phyloP scores from a whole-genome alignment of 2,797 vertebrate species.

The Pristis pectinata region DNA sequence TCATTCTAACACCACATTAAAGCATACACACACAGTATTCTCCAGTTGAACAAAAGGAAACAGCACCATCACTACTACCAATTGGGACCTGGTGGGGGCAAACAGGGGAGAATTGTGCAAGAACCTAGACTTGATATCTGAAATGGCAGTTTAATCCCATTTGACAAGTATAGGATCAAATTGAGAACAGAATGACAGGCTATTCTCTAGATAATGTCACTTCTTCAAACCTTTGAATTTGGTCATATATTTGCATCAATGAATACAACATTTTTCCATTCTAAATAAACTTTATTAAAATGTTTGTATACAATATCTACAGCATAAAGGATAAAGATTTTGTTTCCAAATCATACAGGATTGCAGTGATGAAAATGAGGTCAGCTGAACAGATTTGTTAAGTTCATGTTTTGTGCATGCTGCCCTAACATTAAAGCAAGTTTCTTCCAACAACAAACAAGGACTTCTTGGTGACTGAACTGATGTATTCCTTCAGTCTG shows the following conservation, averaged over 20 bases:
- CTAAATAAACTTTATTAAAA: constrained; percentile 82
- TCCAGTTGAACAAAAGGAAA: too few relatives aligned
- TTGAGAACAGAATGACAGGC: too few relatives aligned
- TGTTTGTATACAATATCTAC: constrained; percentile 77
- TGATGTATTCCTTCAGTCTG: neutral
- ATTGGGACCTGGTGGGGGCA: too few relatives aligned
- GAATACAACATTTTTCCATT: constrained; percentile 43
- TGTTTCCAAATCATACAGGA: constrained; percentile 4
- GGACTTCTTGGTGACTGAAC: neutral
- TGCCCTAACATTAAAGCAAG: neutral
- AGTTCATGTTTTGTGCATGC: neutral
- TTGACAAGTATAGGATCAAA: too few relatives aligned
- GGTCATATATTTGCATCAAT: neutral
- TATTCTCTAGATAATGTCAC: too few relatives aligned
- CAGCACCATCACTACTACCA: too few relatives aligned
- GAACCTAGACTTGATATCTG: too few relatives aligned
- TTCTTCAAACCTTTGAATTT: neutral
- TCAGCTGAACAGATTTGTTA: constrained; percentile 46
- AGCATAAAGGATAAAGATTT: constrained; percentile 69
- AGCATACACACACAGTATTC: too few relatives aligned
- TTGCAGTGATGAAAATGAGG: constrained; percentile 52
- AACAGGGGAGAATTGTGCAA: too few relatives aligned
- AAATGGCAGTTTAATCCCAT: too few relatives aligned
- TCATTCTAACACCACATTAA: too few relatives aligned
- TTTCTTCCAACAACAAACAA: neutral